Conservation (phyloP, 2,113 vertebrate species). For the Dromas ardeola region DNA sequence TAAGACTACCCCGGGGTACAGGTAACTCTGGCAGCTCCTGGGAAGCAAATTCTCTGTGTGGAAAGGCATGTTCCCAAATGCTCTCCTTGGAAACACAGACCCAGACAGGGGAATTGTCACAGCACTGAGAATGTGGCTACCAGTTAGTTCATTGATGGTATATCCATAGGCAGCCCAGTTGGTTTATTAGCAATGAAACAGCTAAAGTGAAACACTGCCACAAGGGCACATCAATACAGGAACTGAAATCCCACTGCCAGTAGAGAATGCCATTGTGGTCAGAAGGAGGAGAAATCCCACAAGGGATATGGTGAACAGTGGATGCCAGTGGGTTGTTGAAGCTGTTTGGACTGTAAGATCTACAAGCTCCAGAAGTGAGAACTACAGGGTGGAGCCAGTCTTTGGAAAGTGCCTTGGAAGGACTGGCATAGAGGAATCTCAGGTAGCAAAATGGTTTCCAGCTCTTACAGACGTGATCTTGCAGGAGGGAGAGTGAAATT, state of each 20-base stretch:
- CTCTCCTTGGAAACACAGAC: neutral
- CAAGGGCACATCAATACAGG: no score
- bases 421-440: neutral
- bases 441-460: neutral
- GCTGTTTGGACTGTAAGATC: neutral
- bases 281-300: neutral
- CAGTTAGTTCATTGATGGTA: no score
- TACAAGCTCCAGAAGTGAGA: neutral
- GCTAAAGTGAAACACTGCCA: neutral
- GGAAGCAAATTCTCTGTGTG: neutral
- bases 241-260: neutral
- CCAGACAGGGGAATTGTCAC: neutral
- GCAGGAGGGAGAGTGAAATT: neutral
- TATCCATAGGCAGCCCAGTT: neutral
- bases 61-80: neutral
- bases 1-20: neutral
- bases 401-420: neutral
- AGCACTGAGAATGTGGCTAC: neutral
- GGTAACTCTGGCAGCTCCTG: neutral
- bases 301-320: rapidly evolving
- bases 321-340: neutral
- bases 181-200: neutral
- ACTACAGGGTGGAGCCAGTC: rapidly evolving
- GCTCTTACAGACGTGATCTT: neutral
- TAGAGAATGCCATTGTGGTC: neutral